Base-by-base conservation (phyloP, 2,888 invertebrate genomes). In the Labia minor region DNA sequence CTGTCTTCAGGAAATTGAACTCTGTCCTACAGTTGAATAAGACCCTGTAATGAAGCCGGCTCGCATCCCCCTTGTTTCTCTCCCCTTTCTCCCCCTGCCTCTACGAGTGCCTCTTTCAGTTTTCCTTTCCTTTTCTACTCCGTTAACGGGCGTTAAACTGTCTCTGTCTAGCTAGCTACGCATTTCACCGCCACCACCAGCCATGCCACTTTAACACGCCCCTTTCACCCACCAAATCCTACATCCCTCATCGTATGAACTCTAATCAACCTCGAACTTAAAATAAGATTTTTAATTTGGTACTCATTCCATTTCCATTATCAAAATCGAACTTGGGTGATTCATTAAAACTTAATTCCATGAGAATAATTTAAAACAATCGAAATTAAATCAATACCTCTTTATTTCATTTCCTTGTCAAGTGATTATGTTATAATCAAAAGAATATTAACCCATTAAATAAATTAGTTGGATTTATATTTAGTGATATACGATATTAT, bases 1-100 rank as follows among this genome's bases (percentile, higher is more conserved):
- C 49, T 49, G 49, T 49, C 49, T 49, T 49, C 49, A 49, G 49
- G 49, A 49, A 49, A 49, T 49, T 49, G 49, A 49, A 49, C 49
- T 14, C 49, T 49, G 49, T 49, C 49, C 49, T 49, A 49, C 49
- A 49, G 49, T 49, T 49, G 49, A 49, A 49, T 49, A 49, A 49
- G 49, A 49, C 8, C 8, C 49, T 49, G 49, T 49, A 49, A 49
- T 49, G 49, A 49, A 49, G 49, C 49, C 49, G 49, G 49, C 49
- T 11, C 49, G n/a, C 49, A 8, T 14, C 49, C 49, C 14, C 16
- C 49, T 49, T 49, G 49, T 49, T 49, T 49, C 49, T 8, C 49
- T n/a, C n/a, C n/a, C 14, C 49, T 49, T 49, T 49, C 49, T 49
- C 49, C 8, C 49, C 16, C 49, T 49, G 6, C 8, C 2, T 49